Conservation (phyloP, 1,140 invertebrate genomes). For the Coenobita brevimanus region DNA sequence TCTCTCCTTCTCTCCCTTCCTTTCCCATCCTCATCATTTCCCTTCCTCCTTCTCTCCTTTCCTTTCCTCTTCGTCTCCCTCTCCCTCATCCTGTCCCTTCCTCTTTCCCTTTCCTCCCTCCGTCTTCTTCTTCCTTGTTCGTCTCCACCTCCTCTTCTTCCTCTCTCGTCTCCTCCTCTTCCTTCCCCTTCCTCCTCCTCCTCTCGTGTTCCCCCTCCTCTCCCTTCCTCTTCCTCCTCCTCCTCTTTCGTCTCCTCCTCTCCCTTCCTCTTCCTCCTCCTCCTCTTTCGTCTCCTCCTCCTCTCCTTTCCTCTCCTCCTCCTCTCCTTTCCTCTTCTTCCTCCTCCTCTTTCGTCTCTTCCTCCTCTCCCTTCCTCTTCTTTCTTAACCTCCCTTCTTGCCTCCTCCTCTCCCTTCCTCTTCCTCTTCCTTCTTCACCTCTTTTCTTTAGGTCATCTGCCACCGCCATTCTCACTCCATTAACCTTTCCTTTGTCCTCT, state of each 20-base stretch:
- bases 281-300: not conserved
- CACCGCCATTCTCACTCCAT: too few species aligned
- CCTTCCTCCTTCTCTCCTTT: too few species aligned
- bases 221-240: not conserved
- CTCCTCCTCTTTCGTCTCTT: not conserved
- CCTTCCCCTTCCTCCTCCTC: not conserved
- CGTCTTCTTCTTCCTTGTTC: not conserved
- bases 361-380: too few species aligned
- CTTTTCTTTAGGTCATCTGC: too few species aligned
- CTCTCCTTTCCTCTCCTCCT: not conserved
- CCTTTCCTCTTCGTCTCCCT: too few species aligned
- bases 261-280: not conserved
- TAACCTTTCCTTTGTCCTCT: too few species aligned
- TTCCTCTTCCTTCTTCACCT: too few species aligned
- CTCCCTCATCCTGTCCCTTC: not conserved
- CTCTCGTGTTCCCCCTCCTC: not conserved
- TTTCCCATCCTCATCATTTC: too few species aligned
- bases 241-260: constrained; percentile 12
- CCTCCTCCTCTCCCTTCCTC: too few species aligned
- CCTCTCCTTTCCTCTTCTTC: not conserved
- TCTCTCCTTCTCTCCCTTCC: too few species aligned
- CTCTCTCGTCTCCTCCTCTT: not conserved
- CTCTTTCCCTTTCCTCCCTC: not conserved
- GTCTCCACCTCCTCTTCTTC: not conserved
- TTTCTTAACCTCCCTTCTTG: too few species aligned